These are phyloP conservation scores for Nansenia antarctica DNA, from an alignment of 2,113 vertebrate genomes.

Conservation along the genomic window DNA sequence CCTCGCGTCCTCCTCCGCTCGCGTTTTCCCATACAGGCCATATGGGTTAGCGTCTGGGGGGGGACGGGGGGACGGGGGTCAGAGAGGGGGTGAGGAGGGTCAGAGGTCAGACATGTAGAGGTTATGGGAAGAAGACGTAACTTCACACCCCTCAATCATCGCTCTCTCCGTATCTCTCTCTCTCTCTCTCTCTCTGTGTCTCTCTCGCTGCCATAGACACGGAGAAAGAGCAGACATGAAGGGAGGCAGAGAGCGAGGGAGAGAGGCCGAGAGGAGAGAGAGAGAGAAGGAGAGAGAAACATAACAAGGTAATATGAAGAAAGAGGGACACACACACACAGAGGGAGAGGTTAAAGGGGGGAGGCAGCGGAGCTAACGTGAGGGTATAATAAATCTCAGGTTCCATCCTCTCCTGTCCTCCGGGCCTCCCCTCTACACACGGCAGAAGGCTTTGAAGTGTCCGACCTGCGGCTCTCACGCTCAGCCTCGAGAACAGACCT, in stretches of 20 bases:
- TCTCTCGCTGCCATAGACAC: not conserved
- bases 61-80: constrained; percentile 24
- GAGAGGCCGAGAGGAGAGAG: not conserved
- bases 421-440: not conserved
- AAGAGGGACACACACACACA: constrained; percentile 15
- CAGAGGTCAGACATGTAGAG: constrained; percentile 26
- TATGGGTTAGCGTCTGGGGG: constrained; percentile 89
- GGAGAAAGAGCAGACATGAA: not conserved
- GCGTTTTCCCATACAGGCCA: constrained; percentile 90
- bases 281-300: not conserved
- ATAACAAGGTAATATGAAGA: constrained; percentile 12
- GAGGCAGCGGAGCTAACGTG: constrained; percentile 51
- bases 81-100: constrained; percentile 40
- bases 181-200: not conserved
- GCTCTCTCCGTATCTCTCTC: not conserved
- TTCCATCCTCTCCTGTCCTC: constrained; percentile 48
- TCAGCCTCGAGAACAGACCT: not conserved
- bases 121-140: constrained; percentile 59
- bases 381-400: constrained; percentile 68
- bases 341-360: constrained; percentile 37
- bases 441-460: constrained; percentile 58
- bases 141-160: not conserved
- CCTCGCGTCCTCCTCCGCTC: constrained; percentile 93
- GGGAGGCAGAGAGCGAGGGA: not conserved
- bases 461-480: constrained; percentile 14